Conservation (phyloP, 1,140 invertebrate species). For the Calosoma granatense region DNA sequence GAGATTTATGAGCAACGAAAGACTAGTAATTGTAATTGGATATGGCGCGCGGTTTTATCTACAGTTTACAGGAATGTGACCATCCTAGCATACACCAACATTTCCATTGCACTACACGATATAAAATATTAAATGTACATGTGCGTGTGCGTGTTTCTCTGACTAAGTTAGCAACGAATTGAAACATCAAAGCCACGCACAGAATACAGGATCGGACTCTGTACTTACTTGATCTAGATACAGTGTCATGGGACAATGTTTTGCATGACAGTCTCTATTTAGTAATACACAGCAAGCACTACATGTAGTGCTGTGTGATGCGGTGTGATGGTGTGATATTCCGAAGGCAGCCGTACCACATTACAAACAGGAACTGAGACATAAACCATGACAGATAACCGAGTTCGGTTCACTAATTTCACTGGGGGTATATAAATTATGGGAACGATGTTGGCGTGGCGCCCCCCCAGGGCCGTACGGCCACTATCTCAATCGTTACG, state of each 20-base stretch:
- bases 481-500: slow-evolving; percentile 6
- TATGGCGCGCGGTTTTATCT: neutral
- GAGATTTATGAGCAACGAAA: neutral
- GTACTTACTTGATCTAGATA: too few species aligned
- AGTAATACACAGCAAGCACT: too few species aligned
- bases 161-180: neutral
- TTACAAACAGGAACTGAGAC: slow-evolving; percentile 6
- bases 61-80: neutral
- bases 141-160: neutral
- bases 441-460: too few species aligned
- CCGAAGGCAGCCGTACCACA: neutral
- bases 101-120: neutral
- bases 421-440: slow-evolving; percentile 5
- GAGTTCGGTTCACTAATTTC: neutral
- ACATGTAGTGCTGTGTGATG: too few species aligned
- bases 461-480: neutral
- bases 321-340: neutral
- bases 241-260: too few species aligned
- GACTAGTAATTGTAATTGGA: slow-evolving; percentile 7
- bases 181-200: slow-evolving; percentile 10
- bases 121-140: slow-evolving; percentile 8
- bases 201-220: too few species aligned
- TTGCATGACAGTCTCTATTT: too few species aligned
- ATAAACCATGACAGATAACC: slow-evolving; percentile 9
- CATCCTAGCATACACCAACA: neutral